These are phyloP conservation scores for Gastrophysa polygoni DNA, from an alignment of 2,888 invertebrate species.

Conservation along the genomic window DNA sequence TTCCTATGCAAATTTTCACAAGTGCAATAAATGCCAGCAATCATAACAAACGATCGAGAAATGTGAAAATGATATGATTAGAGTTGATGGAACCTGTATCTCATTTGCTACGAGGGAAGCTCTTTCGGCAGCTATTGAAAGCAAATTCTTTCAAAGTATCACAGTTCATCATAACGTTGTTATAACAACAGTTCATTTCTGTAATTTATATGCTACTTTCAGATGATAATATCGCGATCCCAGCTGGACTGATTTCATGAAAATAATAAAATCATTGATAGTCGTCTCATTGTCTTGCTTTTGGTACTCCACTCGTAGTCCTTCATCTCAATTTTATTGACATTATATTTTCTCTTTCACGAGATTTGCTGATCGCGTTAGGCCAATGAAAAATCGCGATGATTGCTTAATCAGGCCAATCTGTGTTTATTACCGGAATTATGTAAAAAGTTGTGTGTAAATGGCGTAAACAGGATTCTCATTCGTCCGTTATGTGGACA, in stretches of 20 bases:
- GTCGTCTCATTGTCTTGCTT: not conserved
- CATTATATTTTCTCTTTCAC: not conserved
- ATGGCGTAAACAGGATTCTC: not conserved
- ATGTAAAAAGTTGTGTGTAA: constrained; percentile 19
- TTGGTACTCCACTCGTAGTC: not conserved
- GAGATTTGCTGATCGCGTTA: constrained; percentile 4
- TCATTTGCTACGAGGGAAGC: not conserved
- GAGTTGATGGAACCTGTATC: not conserved
- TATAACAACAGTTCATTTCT: no score
- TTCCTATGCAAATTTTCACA: not conserved
- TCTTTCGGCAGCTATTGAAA: no score
- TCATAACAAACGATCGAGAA: not conserved
- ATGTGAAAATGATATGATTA: not conserved
- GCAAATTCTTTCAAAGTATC: no score
- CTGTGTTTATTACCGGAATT: constrained; percentile 27
- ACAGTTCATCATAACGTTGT: no score
- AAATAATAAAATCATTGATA: no score
- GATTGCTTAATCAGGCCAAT: constrained; percentile 28
- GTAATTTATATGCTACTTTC: no score
- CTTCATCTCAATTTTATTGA: not conserved
- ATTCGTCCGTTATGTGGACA: constrained; percentile 11
- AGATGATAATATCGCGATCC: no score
- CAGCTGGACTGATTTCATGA: no score
- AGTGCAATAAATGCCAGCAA: not conserved
- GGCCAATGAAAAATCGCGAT: constrained; percentile 12